Percentiles rank a stretch among this genome's conserved stretches.
Conservation (phyloP, 35 echinoderm and acorn worm genomes). For the Stichopus chloronotus region DNA sequence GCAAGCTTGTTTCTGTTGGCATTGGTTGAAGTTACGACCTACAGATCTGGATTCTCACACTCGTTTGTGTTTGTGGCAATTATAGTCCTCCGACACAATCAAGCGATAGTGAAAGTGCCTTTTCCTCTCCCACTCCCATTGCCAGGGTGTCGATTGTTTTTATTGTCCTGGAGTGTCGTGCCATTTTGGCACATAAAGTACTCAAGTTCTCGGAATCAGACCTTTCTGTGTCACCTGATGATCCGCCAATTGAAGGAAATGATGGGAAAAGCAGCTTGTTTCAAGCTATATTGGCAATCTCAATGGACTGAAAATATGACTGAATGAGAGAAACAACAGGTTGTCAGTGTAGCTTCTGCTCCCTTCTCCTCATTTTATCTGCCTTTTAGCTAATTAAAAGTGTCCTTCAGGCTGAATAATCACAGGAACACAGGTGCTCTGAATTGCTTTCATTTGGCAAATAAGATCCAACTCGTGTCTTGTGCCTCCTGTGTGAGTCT, state of each 20-base stretch:
- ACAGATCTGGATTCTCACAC: neutral
- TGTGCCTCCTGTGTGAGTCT: too few relatives aligned
- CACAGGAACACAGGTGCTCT: constrained; percentile 17
- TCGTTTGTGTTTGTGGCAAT: neutral
- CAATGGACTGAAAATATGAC: constrained; percentile 20
- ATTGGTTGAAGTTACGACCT: neutral
- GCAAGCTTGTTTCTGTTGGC: neutral
- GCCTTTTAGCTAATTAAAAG: neutral
- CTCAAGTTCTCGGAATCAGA: constrained; percentile 21
- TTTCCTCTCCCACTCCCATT: neutral
- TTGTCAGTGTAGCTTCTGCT: constrained; percentile 2
- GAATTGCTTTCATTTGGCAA: neutral
- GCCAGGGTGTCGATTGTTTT: neutral
- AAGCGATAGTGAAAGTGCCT: neutral
- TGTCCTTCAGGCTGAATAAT: neutral
- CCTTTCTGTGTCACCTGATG: constrained; percentile 18
- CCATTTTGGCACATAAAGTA: neutral
- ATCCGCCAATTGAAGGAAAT: neutral
- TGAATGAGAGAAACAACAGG: constrained; percentile 13
- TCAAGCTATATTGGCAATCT: neutral
- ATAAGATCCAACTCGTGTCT: neutral
- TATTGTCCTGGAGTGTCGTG: neutral
- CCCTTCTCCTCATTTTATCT: neutral
- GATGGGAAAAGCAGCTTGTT: constrained; percentile 9
- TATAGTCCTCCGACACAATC: neutral